Base-by-base conservation (phyloP, 2,888 invertebrate species). In the Hypolimnas misippus region DNA sequence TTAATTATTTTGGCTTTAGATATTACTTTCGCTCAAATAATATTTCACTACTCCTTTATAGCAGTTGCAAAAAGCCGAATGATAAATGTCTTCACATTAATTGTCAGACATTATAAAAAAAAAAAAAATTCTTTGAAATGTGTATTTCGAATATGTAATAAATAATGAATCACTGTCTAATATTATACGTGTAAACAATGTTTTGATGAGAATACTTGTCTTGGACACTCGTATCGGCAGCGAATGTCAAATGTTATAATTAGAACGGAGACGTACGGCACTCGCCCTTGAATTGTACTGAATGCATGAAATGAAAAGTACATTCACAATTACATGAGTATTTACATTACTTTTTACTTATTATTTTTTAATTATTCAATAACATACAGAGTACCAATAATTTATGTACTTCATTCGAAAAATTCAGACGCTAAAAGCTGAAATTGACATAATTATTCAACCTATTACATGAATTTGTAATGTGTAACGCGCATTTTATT, bases 191-290 rank as follows among this genome's bases (percentile, higher is more conserved):
- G 60, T 66, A 67, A 64, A 66, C 63, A 66, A 62, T 62, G 58
- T 64, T 64, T 61, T 52, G 65, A 58, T 46, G 55, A 49, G 58
- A 65, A 52, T 53, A 57, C 57, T 58, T 53, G 62, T 58, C 50
- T 64, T 62, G 46, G 58, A 59, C 64, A 46, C 62, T 60, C 46
- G 60, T 60, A 56, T 67, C 67, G 68, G 67, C 67, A 69, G 66
- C 57, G 70, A 70, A 69, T 70, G 72, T 72, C 73, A 68, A 65
- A 63, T 56, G 70, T 70, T 72, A 73, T 72, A 66, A 73, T 72
- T 73, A 73, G 72, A 52, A 31, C 35, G 56, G 63, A 66, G 57
- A 63, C 65, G 70, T 58, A 25, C 63, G 63, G 56, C 66, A 49
- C 61, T 67, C 65, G 66, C 70, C 70, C 70, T 70, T 70, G 70